Evolutionary conservation across 2,113 vertebrate genomes (phyloP).

Genomic region (Apistogramma diplotaenia): DNA sequence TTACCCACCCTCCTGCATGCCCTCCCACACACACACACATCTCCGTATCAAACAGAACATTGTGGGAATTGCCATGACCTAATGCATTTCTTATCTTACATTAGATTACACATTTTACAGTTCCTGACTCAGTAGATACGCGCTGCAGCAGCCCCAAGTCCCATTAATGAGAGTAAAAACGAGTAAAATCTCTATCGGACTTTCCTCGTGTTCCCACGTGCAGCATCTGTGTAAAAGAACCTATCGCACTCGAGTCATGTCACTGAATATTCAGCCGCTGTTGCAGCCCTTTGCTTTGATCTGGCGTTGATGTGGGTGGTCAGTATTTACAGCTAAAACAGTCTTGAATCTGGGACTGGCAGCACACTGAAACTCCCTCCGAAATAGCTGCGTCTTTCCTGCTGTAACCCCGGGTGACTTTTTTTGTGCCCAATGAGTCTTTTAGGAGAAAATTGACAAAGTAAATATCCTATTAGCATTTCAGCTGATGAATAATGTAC

Average conservation of each 20-base stretch:
- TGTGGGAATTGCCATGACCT: slow-evolving; percentile 74
- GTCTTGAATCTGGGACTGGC: slow-evolving; percentile 32
- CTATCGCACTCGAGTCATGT: slow-evolving; percentile 55
- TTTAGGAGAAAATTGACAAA: slow-evolving; percentile 65
- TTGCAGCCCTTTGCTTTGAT: slow-evolving; percentile 53
- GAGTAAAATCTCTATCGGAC: slow-evolving; percentile 53
- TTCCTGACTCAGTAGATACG: slow-evolving; percentile 38
- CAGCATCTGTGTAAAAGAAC: slow-evolving; percentile 30
- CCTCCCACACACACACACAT: slow-evolving; percentile 17
- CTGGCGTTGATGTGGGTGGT: slow-evolving; percentile 58
- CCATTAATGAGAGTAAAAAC: slow-evolving; percentile 28
- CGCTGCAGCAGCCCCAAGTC: background rate
- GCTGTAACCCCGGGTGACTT: slow-evolving; percentile 47
- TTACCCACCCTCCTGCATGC: background rate
- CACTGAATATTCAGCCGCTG: slow-evolving; percentile 70
- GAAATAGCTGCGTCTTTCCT: slow-evolving; percentile 42
- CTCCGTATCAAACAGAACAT: slow-evolving; percentile 50
- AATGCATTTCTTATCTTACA: slow-evolving; percentile 66
- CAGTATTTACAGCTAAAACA: slow-evolving; percentile 43
- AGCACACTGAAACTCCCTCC: slow-evolving; percentile 28
- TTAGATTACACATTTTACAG: slow-evolving; percentile 71
- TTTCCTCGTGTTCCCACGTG: slow-evolving; percentile 71
- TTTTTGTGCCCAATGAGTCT: slow-evolving; percentile 28
- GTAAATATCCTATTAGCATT: slow-evolving; percentile 62
- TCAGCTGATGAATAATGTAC: slow-evolving; percentile 68